These are phyloP conservation scores for Chelonus insularis DNA, from an alignment of 1,140 invertebrate genomes.

Conservation along the genomic window DNA sequence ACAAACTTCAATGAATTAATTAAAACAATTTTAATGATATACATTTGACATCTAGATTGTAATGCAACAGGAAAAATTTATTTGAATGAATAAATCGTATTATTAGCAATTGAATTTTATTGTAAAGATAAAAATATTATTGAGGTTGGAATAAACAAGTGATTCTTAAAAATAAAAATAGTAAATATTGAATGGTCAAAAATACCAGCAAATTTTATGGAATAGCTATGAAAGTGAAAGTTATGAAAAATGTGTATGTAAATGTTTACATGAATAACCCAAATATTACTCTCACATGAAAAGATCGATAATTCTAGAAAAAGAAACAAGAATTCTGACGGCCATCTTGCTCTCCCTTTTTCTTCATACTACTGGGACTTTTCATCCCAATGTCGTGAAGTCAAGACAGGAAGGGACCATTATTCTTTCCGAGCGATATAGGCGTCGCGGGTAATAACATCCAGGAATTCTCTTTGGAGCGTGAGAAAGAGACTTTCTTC, in stretches of 20 bases:
- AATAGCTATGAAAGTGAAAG: too few relatives aligned
- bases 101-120: too few relatives aligned
- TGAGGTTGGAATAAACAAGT: too few relatives aligned
- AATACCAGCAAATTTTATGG: too few relatives aligned
- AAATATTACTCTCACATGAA: neutral
- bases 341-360: constrained; percentile 19
- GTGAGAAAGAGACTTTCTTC: constrained; percentile 9
- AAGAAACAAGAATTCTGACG: neutral
- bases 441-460: constrained; percentile 41
- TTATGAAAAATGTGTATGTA: too few relatives aligned
- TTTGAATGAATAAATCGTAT: too few relatives aligned
- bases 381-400: constrained; percentile 39
- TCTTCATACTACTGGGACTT: constrained; percentile 28
- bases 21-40: too few relatives aligned
- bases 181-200: too few relatives aligned
- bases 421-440: constrained; percentile 43
- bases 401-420: constrained; percentile 44
- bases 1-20: too few relatives aligned
- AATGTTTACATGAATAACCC: neutral
- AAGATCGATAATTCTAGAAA: constrained; percentile 25
- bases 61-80: too few relatives aligned
- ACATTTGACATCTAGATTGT: neutral
- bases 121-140: too few relatives aligned
- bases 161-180: too few relatives aligned
- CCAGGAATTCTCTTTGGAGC: constrained; percentile 36